These are phyloP conservation scores for Cabera pusaria DNA, from an alignment of 2,888 invertebrate genomes.

Conservation along the genomic window DNA sequence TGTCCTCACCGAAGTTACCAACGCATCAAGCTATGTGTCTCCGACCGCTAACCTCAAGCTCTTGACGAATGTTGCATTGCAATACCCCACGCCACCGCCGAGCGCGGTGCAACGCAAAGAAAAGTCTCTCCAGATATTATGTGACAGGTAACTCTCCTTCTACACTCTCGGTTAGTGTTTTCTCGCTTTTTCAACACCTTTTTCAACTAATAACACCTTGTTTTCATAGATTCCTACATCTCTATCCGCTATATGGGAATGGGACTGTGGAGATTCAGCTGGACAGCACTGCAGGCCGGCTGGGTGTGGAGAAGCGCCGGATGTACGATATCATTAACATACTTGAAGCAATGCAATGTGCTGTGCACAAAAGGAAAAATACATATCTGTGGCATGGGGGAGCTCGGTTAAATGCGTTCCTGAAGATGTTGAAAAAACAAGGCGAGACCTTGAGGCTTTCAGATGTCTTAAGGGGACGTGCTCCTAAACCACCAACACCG, in stretches of 20 bases:
- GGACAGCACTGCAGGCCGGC: constrained; percentile 84
- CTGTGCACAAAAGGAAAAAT: constrained; percentile 86
- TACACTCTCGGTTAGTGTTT: no score
- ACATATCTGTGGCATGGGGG: constrained; percentile 88
- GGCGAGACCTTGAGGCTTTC: constrained; percentile 80
- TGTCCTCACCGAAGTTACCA: constrained; percentile 81
- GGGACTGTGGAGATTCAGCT: constrained; percentile 83
- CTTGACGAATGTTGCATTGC: constrained; percentile 85
- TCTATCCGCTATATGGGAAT: constrained; percentile 79
- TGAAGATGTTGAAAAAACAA: constrained; percentile 84
- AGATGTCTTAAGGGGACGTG: constrained; percentile 76
- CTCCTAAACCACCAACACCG: constrained; percentile 73
- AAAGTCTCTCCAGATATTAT: constrained; percentile 84
- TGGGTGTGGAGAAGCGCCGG: constrained; percentile 86
- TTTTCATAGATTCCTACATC: constrained; percentile 73
- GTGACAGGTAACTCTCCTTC: constrained; percentile 76
- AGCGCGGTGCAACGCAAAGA: constrained; percentile 81
- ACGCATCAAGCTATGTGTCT: constrained; percentile 81
- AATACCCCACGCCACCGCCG: constrained; percentile 78
- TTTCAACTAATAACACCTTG: no score
- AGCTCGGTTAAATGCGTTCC: constrained; percentile 81
- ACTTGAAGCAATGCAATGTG: constrained; percentile 87
- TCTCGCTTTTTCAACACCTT: no score
- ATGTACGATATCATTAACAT: constrained; percentile 90
- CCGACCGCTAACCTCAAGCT: constrained; percentile 87